Conservation (phyloP, 2,888 invertebrate species). For the Polylopha cassiicola region DNA sequence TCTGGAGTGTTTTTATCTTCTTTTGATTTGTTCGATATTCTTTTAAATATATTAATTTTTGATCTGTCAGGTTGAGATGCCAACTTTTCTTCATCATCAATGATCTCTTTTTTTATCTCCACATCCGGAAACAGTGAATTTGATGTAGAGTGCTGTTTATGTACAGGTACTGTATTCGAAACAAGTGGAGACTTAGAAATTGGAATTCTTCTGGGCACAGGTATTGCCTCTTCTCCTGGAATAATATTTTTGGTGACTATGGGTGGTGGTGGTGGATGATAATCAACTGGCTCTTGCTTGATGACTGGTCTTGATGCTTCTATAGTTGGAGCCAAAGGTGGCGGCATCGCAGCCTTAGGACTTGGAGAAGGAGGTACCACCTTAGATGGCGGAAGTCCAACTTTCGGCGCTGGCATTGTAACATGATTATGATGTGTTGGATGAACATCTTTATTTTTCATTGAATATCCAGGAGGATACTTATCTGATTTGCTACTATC, state of each 20-base stretch:
- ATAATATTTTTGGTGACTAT: slow-evolving; percentile 36
- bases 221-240: slow-evolving; percentile 59
- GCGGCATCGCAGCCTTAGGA: slow-evolving; percentile 23
- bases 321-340: slow-evolving; percentile 29
- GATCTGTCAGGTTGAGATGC: slow-evolving; percentile 89
- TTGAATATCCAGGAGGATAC: slow-evolving; percentile 59
- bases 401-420: slow-evolving; percentile 57
- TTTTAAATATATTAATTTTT: slow-evolving; percentile 91
- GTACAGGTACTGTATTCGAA: slow-evolving; percentile 53
- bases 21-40: slow-evolving; percentile 86
- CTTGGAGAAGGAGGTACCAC: slow-evolving; percentile 28
- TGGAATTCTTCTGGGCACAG: slow-evolving; percentile 70
- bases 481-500: slow-evolving; percentile 70
- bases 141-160: slow-evolving; percentile 45
- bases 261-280: slow-evolving; percentile 33
- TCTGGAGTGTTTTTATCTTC: slow-evolving; percentile 74
- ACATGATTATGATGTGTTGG: slow-evolving; percentile 66
- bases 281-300: slow-evolving; percentile 61
- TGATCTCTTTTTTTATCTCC: slow-evolving; percentile 72
- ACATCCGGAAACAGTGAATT: slow-evolving; percentile 53
- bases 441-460: slow-evolving; percentile 62
- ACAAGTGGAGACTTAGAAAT: slow-evolving; percentile 69
- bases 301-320: slow-evolving; percentile 53
- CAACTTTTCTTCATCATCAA: slow-evolving; percentile 78
- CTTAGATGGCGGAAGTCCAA: slow-evolving; percentile 36